These are phyloP conservation scores for Irena cyanogastra DNA, from an alignment of 2,113 vertebrate genomes.

Conservation along the genomic window DNA sequence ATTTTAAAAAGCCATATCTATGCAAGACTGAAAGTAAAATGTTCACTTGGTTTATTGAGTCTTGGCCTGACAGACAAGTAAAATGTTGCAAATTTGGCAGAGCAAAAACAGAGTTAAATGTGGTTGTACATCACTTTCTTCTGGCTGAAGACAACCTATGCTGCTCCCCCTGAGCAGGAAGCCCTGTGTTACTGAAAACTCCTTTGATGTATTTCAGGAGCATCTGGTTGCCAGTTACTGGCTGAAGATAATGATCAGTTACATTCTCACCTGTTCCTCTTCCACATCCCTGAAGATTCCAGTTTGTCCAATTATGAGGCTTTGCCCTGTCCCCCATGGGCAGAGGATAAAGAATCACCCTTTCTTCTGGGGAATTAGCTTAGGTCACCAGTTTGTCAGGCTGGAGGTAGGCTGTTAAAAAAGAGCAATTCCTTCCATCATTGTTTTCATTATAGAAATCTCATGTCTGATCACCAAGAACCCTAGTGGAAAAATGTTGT, in stretches of 20 bases:
- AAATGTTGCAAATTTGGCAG: background rate
- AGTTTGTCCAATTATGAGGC: constrained; percentile 53
- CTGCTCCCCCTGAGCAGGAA: background rate
- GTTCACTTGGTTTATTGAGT: background rate
- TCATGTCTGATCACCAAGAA: background rate
- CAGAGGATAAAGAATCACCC: constrained; percentile 2
- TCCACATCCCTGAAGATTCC: constrained; percentile 59
- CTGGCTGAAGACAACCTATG: background rate
- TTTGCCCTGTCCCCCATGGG: constrained; percentile 35
- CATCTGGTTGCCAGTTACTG: constrained; percentile 61
- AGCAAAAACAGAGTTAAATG: background rate
- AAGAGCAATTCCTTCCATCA: background rate
- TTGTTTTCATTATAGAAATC: background rate
- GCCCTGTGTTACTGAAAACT: background rate
- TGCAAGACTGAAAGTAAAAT: background rate
- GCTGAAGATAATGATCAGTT: constrained; percentile 69
- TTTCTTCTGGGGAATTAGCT: constrained; percentile 28
- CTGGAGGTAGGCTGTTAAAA: background rate
- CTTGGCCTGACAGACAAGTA: background rate
- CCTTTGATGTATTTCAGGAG: constrained; percentile 48
- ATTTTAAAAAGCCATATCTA: background rate
- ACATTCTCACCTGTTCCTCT: constrained; percentile 64
- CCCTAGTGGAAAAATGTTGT: background rate
- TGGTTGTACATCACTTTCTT: background rate
- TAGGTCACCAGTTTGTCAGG: constrained; percentile 16